A percentile compares a stretch with the other conserved stretches of the same genome.
These are phyloP conservation scores for Propsilocerus akamusi DNA, from an alignment of 1,140 invertebrate genomes.

Conservation along the genomic window DNA sequence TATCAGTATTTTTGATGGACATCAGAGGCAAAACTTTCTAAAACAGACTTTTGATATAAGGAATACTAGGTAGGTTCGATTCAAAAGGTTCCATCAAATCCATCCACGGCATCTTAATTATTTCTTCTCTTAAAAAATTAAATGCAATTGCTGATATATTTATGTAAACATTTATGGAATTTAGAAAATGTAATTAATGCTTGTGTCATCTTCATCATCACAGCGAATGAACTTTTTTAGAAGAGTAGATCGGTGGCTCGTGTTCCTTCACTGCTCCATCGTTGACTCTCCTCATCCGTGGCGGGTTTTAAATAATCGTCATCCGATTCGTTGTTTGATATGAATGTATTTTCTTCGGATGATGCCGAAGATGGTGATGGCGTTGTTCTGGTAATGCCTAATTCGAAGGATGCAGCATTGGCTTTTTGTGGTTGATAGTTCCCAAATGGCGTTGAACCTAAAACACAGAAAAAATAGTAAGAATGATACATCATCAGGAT, in stretches of 20 bases:
- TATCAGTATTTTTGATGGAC: too few species aligned
- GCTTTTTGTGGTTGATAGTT: slow-evolving; percentile 43
- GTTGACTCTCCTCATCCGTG: slow-evolving; percentile 30
- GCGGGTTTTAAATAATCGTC: slow-evolving; percentile 36
- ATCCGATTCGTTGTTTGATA: slow-evolving; percentile 9
- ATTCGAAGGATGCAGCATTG: slow-evolving; percentile 34
- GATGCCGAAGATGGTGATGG: slow-evolving; percentile 10
- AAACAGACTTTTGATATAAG: too few species aligned
- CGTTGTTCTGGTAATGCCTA: slow-evolving; percentile 35
- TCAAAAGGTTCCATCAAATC: too few species aligned
- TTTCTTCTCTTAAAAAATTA: too few species aligned
- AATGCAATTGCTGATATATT: too few species aligned
- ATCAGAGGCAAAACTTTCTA: too few species aligned
- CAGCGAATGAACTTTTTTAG: too few species aligned
- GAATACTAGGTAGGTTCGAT: too few species aligned
- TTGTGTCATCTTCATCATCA: too few species aligned
- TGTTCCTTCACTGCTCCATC: slow-evolving; percentile 37
- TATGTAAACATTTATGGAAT: too few species aligned
- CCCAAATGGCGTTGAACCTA: slow-evolving; percentile 27
- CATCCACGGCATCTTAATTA: too few species aligned
- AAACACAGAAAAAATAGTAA: slow-evolving; percentile 4
- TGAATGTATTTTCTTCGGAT: slow-evolving; percentile 6
- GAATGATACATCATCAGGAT: background rate
- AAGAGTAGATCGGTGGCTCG: slow-evolving; percentile 42
- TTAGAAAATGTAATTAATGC: too few species aligned